Conservation (phyloP, 2,888 invertebrate genomes). For the Philonicus albiceps region DNA sequence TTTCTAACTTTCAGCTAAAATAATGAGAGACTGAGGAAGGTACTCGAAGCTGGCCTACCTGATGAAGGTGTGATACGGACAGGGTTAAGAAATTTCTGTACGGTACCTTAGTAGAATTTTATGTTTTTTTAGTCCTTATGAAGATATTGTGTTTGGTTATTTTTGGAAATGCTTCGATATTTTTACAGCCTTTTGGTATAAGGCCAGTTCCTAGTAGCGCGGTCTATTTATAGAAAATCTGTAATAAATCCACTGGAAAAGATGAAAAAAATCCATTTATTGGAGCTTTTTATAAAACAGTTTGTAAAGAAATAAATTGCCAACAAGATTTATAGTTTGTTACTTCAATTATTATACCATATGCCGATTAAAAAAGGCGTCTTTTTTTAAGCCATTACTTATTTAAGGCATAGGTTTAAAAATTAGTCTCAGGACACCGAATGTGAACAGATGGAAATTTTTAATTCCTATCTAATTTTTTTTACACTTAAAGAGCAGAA, state of each 20-base stretch:
- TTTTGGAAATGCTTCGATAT: neutral
- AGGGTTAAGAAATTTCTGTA: neutral
- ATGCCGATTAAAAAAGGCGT: neutral
- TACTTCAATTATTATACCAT: neutral
- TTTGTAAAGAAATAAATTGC: neutral
- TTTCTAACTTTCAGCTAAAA: neutral
- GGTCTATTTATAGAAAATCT: neutral
- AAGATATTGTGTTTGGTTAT: neutral
- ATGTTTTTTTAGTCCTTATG: neutral
- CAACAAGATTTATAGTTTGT: neutral
- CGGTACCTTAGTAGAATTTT: neutral
- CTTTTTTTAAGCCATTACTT: no score
- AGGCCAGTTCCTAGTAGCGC: neutral
- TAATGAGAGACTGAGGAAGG: neutral
- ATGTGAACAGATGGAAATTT: no score
- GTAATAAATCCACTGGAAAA: constrained; percentile 12
- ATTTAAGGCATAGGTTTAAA: no score
- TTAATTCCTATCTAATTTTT: no score
- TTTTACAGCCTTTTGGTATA: neutral
- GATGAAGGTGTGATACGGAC: neutral
- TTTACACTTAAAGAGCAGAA: no score
- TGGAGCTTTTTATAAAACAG: neutral
- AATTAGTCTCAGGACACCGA: no score
- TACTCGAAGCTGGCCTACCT: neutral
- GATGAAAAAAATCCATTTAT: neutral